Evolutionary conservation across 2,113 vertebrate genomes (phyloP), one percentile per base, ranked within the genome.

Genomic region (Pangasianodon hypophthalmus): DNA sequence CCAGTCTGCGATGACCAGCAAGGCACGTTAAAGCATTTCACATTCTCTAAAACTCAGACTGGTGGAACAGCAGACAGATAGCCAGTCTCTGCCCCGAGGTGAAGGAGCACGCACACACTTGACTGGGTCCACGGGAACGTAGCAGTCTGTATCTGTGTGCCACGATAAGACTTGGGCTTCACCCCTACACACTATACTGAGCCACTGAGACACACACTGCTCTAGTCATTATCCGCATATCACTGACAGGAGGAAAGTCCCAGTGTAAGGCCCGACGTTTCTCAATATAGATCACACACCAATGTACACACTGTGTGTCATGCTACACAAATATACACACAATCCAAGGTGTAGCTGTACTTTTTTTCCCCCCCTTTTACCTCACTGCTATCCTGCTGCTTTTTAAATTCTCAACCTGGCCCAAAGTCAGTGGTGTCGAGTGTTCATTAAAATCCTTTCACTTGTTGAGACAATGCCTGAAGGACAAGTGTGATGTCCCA

Each of bases 381-480:
- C 56, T 21, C n/a, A 21, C 32, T 67, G 44, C 87, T 56, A 77
- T 80, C n/a, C 37, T 24, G 58, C 75, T 58, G 46, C 21, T 46
- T 80, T 92, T 91, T 91, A 60, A 90, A 89, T 91, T 91, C 83
- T 13, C 10, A 64, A 71, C 73, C 69, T 62, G 84, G 56, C 48
- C 87, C 67, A 11, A 54, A 87, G 91, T 77, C 91, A 88, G 88
- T 81, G 88, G 90, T 90, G 90, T 86, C 48, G 62, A 91, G 87
- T 91, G 91, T 92, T 94, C 92, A 92, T 94, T 94, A 93, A 87
- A 92, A 75, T 73, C 83, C 88, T 86, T 92, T 87, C 88, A 93
- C 60, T 91, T 91, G 90, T 90, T 91, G 94, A 93, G 91, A 90
- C 89, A 71, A 64, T 60, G 91, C 84, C 90, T 86, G 79, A 77